Conservation (phyloP, 2,113 vertebrate genomes). For the Setophaga petechia region DNA sequence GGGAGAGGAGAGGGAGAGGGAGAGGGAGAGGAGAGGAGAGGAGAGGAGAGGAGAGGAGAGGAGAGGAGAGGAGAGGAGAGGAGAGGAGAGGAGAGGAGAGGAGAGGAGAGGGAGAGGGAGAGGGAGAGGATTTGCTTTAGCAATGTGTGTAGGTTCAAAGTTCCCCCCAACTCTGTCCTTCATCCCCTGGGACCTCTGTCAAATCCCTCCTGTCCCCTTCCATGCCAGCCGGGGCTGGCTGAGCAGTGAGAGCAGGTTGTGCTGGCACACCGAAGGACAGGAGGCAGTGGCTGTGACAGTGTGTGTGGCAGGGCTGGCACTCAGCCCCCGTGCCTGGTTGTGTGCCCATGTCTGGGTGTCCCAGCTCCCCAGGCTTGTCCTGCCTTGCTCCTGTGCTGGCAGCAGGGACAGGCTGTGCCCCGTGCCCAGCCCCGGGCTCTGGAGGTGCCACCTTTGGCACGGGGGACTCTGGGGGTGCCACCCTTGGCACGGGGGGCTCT, state of each 20-base stretch:
- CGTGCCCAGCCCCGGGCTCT: rapidly evolving
- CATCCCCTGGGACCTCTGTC: background rate
- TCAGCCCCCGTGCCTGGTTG: rapidly evolving
- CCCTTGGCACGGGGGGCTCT: background rate
- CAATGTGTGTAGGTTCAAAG: background rate
- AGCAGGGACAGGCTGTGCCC: background rate
- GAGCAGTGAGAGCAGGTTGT: background rate
- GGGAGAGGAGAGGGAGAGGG: background rate
- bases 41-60: background rate
- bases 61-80: background rate
- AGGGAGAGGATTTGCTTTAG: background rate
- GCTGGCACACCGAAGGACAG: background rate
- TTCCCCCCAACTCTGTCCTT: background rate
- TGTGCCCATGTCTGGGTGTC: background rate
- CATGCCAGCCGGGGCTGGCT: rapidly evolving
- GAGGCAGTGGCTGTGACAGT: background rate
- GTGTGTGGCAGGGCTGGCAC: background rate
- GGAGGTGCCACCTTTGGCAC: background rate
- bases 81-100: background rate
- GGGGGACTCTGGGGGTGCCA: background rate
- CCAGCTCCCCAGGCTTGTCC: background rate
- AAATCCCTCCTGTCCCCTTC: background rate
- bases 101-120: background rate
- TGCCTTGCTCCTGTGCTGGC: background rate
- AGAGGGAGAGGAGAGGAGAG: background rate